These are phyloP conservation scores for Leptinotarsa juncta DNA, from an alignment of 2,888 invertebrate genomes.

Conservation along the genomic window DNA sequence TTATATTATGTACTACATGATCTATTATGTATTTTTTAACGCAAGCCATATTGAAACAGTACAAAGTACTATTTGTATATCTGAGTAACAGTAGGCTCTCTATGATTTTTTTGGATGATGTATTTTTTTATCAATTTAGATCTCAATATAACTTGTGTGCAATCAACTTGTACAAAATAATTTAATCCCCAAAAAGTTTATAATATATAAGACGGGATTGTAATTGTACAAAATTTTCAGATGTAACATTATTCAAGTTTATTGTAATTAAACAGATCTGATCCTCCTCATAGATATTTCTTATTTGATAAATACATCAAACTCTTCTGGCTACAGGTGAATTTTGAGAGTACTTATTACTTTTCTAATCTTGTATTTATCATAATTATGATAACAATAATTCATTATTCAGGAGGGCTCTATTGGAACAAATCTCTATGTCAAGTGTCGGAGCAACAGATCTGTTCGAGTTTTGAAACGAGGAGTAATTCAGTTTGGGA, in stretches of 20 bases:
- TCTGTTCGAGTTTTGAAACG: not conserved
- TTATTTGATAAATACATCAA: too few species aligned
- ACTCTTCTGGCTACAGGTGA: too few species aligned
- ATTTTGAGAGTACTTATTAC: too few species aligned
- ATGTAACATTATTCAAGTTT: not conserved
- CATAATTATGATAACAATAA: too few species aligned
- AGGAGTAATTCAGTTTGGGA: not conserved
- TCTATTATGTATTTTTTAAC: not conserved
- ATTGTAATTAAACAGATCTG: not conserved
- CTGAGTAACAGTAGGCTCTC: constrained; percentile 1
- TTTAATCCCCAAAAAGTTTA: constrained; percentile 1
- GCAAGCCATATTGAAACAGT: not conserved
- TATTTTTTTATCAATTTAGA: not conserved
- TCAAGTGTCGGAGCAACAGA: not conserved
- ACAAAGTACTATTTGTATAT: not conserved
- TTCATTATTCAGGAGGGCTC: too few species aligned
- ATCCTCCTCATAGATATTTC: too few species aligned
- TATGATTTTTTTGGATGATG: not conserved
- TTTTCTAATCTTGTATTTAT: too few species aligned
- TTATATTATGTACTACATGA: not conserved
- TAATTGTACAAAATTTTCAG: constrained; percentile 7
- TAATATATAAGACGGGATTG: not conserved
- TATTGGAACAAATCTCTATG: too few species aligned
- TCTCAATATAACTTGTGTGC: constrained; percentile 8
- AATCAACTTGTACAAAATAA: constrained; percentile 13